Base-by-base conservation (phyloP, 2,888 invertebrate genomes). In the Tachina fera region DNA sequence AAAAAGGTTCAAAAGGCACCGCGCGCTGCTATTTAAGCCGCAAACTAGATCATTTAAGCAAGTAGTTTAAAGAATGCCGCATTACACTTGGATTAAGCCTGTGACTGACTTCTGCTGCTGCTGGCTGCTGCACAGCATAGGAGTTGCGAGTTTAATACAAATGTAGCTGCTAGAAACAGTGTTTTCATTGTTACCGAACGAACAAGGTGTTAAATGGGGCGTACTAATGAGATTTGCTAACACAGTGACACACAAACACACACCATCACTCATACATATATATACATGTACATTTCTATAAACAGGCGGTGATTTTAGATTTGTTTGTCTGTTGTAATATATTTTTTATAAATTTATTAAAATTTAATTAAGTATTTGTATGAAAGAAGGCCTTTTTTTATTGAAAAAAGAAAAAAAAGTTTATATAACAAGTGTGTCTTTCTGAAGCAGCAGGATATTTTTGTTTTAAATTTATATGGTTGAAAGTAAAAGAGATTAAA, bases 161-260 rank as follows among this genome's bases (percentile, higher is more conserved):
- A 58, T 49, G 5, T 11, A 45, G 39, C 67, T 56, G 19, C 31
- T 70, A 53, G 8, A 85, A n/a, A 67, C 13, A 14, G 4, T 31
- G 47, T 61, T 84, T 87, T 74, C 82, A 86, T 79, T 87, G 84
- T 83, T 81, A 77, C 76, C n/a, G n/a, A 31, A 6, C 71, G 49
- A 77, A 84, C 88, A 91, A 91, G 90, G 91, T 91, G 91, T 91
- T 91, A 91, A 91, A 91, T 91, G 89, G 90, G 91, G 91, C 91
- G 91, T 91, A 88, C 89, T 91, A 91, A 91, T 91, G 89, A 90
- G 91, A 90, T 90, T 91, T 91, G 51, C 68, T 78, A 80, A 60
- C 71, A 78, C 76, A 86, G 79, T 78, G 56, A 74, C 77, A 77
- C 16, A 80, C 39, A 77, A 63, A 75, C 49, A 58, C 11, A 10